Conservation (phyloP, 2,113 vertebrate genomes). For the Isichthys henryi region DNA sequence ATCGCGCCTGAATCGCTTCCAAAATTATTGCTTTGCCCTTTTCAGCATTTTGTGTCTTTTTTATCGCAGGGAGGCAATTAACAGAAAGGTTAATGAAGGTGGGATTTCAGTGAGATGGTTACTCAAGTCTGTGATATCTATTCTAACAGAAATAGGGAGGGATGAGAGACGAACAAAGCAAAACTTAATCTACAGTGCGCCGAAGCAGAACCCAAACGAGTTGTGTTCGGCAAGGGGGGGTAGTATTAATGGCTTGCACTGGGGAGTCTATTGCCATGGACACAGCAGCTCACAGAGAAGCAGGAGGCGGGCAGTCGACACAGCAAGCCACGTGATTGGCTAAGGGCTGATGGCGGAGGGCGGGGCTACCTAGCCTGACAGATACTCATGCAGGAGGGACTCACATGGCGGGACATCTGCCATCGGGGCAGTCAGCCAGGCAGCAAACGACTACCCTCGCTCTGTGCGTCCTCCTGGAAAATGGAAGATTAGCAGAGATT, state of each 20-base stretch:
- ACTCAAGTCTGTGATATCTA: background rate
- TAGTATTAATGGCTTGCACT: background rate
- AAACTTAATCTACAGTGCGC: background rate
- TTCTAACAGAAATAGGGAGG: background rate
- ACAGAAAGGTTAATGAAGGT: slow-evolving; percentile 5
- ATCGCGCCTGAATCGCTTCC: background rate
- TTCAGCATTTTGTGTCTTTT: background rate
- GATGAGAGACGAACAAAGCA: background rate
- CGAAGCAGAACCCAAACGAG: background rate
- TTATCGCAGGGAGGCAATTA: background rate
- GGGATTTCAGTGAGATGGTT: background rate
- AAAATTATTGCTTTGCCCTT: background rate
- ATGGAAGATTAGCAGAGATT: background rate
- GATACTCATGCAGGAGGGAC: background rate
- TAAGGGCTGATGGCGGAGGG: background rate
- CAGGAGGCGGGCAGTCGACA: background rate
- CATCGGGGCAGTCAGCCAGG: background rate
- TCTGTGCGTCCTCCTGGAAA: background rate
- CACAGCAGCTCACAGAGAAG: background rate
- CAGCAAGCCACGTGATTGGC: background rate
- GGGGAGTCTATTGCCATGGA: background rate
- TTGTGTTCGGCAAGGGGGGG: background rate
- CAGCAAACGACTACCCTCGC: background rate
- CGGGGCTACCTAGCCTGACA: background rate
- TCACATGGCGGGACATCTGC: background rate